These are phyloP conservation scores for Cheilosia urbana DNA, from an alignment of 2,888 invertebrate genomes.

Conservation along the genomic window DNA sequence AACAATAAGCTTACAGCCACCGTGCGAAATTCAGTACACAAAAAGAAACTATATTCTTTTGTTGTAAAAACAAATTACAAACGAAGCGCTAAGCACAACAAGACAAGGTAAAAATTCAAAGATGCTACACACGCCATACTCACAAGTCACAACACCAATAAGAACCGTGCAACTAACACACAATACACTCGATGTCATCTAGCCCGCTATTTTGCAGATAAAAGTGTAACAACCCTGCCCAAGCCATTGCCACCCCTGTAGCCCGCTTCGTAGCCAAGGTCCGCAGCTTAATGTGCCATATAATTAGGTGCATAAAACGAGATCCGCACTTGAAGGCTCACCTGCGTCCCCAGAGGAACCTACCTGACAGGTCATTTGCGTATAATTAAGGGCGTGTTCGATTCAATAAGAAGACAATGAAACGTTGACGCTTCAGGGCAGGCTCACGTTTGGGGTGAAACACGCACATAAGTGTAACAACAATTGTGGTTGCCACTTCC, in stretches of 20 bases:
- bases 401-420: conserved; percentile 54
- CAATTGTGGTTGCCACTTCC: conserved; percentile 53
- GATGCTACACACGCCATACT: conserved; percentile 40
- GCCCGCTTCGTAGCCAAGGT: conserved; percentile 23
- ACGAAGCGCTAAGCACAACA: conserved; percentile 25
- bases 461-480: conserved; percentile 11
- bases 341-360: conserved; percentile 24
- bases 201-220: conserved; percentile 14
- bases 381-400: conserved; percentile 43
- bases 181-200: conserved; percentile 26
- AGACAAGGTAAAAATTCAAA: conserved; percentile 40
- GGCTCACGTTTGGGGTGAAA: conserved; percentile 36
- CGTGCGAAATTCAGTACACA: conserved; percentile 52
- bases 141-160: conserved; percentile 27
- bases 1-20: conserved; percentile 32
- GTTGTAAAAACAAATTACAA: conserved; percentile 39
- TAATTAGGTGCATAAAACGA: conserved; percentile 60
- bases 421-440: conserved; percentile 36
- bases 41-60: conserved; percentile 51
- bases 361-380: conserved; percentile 33
- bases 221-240: conserved; percentile 34
- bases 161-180: neutral
- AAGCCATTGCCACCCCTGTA: neutral
- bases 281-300: conserved; percentile 12
- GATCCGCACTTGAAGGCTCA: conserved; percentile 57